A percentile compares a stretch with the other conserved stretches of the same genome.
These are phyloP conservation scores for Scaptomyza parva DNA, from an alignment of 2,888 invertebrate species.

Conservation along the genomic window DNA sequence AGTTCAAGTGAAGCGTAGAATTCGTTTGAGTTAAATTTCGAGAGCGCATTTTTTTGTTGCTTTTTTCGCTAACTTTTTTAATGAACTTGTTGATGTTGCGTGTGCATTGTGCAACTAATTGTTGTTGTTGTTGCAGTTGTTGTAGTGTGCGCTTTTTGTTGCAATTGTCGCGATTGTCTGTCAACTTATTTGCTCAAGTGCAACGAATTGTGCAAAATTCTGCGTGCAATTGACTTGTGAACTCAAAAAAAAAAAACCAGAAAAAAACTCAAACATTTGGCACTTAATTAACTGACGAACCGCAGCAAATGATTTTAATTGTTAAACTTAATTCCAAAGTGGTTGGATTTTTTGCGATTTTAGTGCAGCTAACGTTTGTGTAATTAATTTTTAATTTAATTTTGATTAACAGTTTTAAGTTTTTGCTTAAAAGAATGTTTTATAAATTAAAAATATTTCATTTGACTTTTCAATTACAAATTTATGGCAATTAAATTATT, in stretches of 20 bases:
- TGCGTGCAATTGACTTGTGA: slow-evolving; percentile 62
- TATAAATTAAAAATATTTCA: not conserved
- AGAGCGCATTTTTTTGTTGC: slow-evolving; percentile 35
- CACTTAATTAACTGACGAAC: slow-evolving; percentile 51
- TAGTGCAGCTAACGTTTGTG: not conserved
- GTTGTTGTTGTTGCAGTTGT: slow-evolving; percentile 15
- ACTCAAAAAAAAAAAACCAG: slow-evolving; percentile 33
- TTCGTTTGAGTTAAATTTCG: slow-evolving; percentile 62
- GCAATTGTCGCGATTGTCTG: slow-evolving; percentile 42
- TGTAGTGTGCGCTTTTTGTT: slow-evolving; percentile 32
- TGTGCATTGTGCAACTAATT: slow-evolving; percentile 29
- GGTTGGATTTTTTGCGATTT: not conserved
- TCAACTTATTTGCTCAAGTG: slow-evolving; percentile 63
- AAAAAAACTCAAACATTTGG: slow-evolving; percentile 37
- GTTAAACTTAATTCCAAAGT: slow-evolving; percentile 28
- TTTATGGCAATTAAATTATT: too few species aligned
- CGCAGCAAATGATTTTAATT: slow-evolving; percentile 36
- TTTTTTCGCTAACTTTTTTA: slow-evolving; percentile 66
- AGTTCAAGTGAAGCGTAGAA: slow-evolving; percentile 77
- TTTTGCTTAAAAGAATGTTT: not conserved
- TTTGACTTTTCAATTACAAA: not conserved
- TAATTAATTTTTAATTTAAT: not conserved
- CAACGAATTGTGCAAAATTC: slow-evolving; percentile 34
- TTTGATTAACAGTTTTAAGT: not conserved
- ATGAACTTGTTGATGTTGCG: slow-evolving; percentile 77